phyloP scores from a whole-genome alignment of 2,888 invertebrate genomes.

The Heliconius aoede region DNA sequence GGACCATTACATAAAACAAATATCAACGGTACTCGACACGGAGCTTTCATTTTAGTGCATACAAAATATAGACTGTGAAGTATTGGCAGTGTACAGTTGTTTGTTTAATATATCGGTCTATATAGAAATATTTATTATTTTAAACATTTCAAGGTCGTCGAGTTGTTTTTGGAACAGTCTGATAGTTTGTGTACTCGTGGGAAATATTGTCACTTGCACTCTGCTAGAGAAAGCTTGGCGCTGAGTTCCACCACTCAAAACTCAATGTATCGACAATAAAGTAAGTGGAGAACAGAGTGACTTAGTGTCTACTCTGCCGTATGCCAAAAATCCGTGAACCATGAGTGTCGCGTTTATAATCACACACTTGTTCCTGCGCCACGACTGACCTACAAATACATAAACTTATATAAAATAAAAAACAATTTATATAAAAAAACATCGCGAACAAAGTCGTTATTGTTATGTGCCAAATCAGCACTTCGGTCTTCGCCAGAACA shows the following conservation, averaged over 20 bases:
- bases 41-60: background rate
- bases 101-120: background rate
- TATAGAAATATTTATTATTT: background rate
- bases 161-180: background rate
- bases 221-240: too few species aligned
- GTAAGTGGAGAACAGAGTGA: too few species aligned
- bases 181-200: background rate
- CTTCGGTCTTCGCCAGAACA: too few species aligned
- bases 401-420: background rate
- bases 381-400: background rate
- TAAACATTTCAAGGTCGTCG: background rate
- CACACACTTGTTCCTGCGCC: too few species aligned
- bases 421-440: background rate
- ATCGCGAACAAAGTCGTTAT: background rate
- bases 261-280: too few species aligned
- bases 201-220: too few species aligned
- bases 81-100: background rate
- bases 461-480: too few species aligned
- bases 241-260: too few species aligned
- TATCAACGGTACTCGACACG: constrained; percentile 2
- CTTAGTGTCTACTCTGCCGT: too few species aligned
- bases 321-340: too few species aligned
- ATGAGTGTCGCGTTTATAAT: too few species aligned
- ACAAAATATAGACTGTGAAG: background rate
- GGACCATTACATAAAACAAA: constrained; percentile 18